Base-by-base conservation (phyloP, 37 sponge, comb jelly and placozoan genomes). In the Halichondria panicea region DNA sequence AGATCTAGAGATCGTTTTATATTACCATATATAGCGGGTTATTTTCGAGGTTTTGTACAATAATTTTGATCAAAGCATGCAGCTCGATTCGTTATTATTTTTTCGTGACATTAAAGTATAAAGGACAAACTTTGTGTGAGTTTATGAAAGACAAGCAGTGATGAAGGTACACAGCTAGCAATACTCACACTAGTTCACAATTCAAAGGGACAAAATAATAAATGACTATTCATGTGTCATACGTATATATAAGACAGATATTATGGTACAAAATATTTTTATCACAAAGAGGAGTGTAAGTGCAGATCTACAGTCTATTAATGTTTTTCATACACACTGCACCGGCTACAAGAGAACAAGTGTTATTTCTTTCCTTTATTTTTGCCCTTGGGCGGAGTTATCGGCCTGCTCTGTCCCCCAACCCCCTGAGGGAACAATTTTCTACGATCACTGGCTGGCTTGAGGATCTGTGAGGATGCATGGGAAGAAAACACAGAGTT, bases 371-470 rank as follows among this genome's bases (percentile, higher is more conserved):
- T 88, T 41, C 70, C 71, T 31, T 88, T 75, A 34, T 81, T 81
- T 8, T 70, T 73, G 19, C 70, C 78, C 48, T 78, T 87, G 44
- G 88, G 88, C 8, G 88, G 88, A 48, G 88, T 88, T 40, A 67
- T 37, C 25, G 88, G 88, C 21, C 88, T 55, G 34, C 63, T 34
- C 13, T 59, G 42, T 0, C 82, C 76, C 5, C 73, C 45, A 34
- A 42, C 63, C 11, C 81, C 75, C 45, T 61, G 64, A 24, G 76
- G 76, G 35, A 61, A 76, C 22, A 90, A 40, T 28, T 82, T 84
- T n/a, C 79, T 79, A 37, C 71, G 60, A 32, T 92, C 84, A 32
- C 72, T 54, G 52, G 88, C 88, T 31, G 93, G 93, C 68, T 92
- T 92, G 46, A 92, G 59, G 53, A 92, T 92, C 76, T 76, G 44